phyloP scores from a whole-genome alignment of 2,797 vertebrate genomes.

The Toxotes lorentzi region DNA sequence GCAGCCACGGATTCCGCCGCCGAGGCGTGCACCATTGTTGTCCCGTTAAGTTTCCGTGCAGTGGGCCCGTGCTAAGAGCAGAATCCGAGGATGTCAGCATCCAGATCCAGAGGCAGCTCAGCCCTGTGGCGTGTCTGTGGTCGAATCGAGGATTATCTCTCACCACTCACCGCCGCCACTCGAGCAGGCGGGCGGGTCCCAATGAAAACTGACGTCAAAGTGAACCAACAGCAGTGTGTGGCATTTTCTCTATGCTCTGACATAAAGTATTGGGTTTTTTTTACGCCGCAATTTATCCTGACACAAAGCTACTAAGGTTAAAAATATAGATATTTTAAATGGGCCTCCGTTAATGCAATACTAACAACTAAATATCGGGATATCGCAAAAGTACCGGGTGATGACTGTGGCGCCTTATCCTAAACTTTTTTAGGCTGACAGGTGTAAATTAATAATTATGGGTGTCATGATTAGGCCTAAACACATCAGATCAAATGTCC shows the following conservation, averaged over 20 bases:
- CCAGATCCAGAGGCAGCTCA: constrained; percentile 72
- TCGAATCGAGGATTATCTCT: constrained; percentile 71
- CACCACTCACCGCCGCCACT: constrained; percentile 81
- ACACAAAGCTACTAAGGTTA: neutral
- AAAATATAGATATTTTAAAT: neutral
- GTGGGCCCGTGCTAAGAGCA: constrained; percentile 51
- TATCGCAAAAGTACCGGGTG: too few relatives aligned
- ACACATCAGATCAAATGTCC: neutral
- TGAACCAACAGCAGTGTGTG: constrained; percentile 71
- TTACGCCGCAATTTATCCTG: constrained; percentile 5
- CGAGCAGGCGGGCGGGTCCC: constrained; percentile 79
- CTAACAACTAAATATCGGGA: too few relatives aligned
- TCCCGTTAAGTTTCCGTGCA: constrained; percentile 68
- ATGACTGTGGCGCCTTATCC: too few relatives aligned
- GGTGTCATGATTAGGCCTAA: neutral
- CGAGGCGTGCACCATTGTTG: constrained; percentile 76
- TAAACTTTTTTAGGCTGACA: neutral
- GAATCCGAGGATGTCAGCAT: constrained; percentile 79
- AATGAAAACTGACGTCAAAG: constrained; percentile 75
- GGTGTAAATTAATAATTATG: neutral
- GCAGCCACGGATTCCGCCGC: constrained; percentile 65
- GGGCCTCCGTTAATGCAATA: neutral
- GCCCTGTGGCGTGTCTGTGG: constrained; percentile 59
- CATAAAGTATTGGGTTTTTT: constrained; percentile 9
- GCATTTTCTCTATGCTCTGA: constrained; percentile 11